Base-by-base conservation (phyloP, 2,888 invertebrate genomes). In the Galerucella calmariensis region DNA sequence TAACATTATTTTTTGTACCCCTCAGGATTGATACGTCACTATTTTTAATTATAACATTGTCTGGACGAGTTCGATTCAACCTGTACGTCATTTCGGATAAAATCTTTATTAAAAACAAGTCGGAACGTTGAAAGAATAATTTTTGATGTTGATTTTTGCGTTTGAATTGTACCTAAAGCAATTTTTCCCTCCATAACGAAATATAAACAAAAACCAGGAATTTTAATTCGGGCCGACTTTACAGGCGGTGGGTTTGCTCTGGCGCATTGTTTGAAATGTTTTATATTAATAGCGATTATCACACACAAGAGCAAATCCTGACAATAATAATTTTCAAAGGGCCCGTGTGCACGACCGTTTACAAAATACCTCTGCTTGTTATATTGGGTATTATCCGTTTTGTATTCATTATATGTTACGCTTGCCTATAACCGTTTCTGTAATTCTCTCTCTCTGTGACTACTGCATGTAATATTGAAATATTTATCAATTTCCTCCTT, bases 251-350 rank as follows among this genome's bases (percentile, higher is more conserved):
- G 16, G 24, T 20, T 20, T 44, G 41, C 41, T 65, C 16, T 65
- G 35, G 62, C 53, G 65, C 69, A 69, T 69, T 73, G 73, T 73
- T 65, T 35, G 69, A 69, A 73, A 73, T 69, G 73, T 73, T 73
- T 73, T 73, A 69, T 69, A 69, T 65, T 69, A 65, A 63, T 69
- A 63, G 44, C 68, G 69, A 69, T 73, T 73, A 73, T 73, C 73
- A 73, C 73, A 73, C 73, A 69, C 73, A 73, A 73, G 69, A 73
- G 73, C 73, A 69, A 69, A 66, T 59, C 46, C 73, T 58, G 69
- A 73, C 73, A 73, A 69, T 69, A 73, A 69, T 69, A 73, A 73
- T 73, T 73, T 73, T 69, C 73, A 73, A 73, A 73, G 73, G 69
- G 61, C 69, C 59, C 69, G 59, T 69, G 69, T 69, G 58, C 66